These are phyloP conservation scores for Melanotus villosus DNA, from an alignment of 2,888 invertebrate species.

Conservation along the genomic window DNA sequence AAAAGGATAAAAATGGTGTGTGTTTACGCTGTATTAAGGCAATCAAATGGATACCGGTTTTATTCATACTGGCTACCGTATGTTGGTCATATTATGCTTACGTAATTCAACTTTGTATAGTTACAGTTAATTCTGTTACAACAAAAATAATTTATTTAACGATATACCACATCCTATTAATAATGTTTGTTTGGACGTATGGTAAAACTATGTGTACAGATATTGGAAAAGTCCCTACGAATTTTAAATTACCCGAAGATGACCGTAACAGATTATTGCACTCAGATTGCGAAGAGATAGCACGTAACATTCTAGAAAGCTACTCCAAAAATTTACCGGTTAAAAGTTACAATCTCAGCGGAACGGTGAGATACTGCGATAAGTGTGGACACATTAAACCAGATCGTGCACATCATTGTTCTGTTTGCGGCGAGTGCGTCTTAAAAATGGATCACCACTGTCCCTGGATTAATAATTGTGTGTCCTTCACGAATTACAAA, in stretches of 20 bases:
- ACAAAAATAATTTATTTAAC: conserved; percentile 11
- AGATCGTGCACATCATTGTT: conserved; percentile 96
- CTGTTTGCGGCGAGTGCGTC: conserved; percentile 90
- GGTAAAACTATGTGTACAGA: conserved; percentile 64
- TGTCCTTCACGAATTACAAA: conserved; percentile 96
- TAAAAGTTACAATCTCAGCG: conserved; percentile 82
- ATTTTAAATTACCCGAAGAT: conserved; percentile 83
- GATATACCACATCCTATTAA: conserved; percentile 24
- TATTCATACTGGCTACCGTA: conserved; percentile 29
- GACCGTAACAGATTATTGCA: conserved; percentile 82
- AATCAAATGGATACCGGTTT: conserved; percentile 37
- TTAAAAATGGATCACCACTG: conserved; percentile 99
- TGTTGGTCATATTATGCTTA: conserved; percentile 98
- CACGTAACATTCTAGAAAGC: conserved; percentile 84
- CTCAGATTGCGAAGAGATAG: conserved; percentile 82
- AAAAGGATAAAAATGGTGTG: not conserved
- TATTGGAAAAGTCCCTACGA: conserved; percentile 73
- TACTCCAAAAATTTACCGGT: conserved; percentile 88
- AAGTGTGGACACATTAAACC: conserved; percentile 94
- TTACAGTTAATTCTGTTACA: conserved; percentile 4
- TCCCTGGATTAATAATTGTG: conserved; percentile 97
- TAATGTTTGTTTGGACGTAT: conserved; percentile 87
- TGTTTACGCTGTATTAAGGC: not conserved
- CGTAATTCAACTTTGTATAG: conserved; percentile 89
- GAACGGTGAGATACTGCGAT: conserved; percentile 90